phyloP scores from a whole-genome alignment of 2,797 vertebrate species.

The Squalus acanthias region DNA sequence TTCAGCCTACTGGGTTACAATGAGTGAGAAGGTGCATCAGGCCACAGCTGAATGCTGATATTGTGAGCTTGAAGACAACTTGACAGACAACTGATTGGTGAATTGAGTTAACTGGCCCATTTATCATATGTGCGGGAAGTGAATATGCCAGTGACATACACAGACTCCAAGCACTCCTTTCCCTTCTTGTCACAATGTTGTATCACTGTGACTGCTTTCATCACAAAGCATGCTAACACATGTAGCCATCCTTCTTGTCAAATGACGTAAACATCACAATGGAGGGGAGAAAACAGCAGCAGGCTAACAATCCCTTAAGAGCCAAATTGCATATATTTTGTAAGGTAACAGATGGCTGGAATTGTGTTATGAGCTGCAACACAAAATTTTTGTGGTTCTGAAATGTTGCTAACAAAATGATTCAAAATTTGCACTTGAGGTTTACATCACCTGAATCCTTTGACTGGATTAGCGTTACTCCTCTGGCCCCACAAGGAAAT shows the following conservation, averaged over 20 bases:
- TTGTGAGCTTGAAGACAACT: background rate
- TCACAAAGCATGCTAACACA: background rate
- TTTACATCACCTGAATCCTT: background rate
- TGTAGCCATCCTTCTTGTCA: slow-evolving; percentile 22
- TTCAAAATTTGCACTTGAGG: background rate
- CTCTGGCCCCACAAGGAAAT: background rate
- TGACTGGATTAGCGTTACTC: background rate
- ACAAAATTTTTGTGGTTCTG: background rate
- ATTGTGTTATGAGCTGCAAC: background rate
- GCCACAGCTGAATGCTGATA: slow-evolving; percentile 18
- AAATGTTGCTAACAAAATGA: background rate
- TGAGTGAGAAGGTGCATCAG: slow-evolving; percentile 21
- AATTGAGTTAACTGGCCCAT: slow-evolving; percentile 23
- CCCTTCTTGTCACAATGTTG: slow-evolving; percentile 20
- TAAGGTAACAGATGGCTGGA: background rate
- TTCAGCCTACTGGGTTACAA: background rate
- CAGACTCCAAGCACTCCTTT: background rate
- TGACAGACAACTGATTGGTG: slow-evolving; percentile 32
- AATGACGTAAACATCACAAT: background rate
- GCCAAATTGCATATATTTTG: background rate
- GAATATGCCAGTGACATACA: background rate
- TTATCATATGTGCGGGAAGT: slow-evolving; percentile 13
- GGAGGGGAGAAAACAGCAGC: background rate
- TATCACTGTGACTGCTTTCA: background rate
- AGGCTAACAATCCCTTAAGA: background rate